phyloP scores from a whole-genome alignment of 1,140 invertebrate genomes.

The Sminthurinus signatus region DNA sequence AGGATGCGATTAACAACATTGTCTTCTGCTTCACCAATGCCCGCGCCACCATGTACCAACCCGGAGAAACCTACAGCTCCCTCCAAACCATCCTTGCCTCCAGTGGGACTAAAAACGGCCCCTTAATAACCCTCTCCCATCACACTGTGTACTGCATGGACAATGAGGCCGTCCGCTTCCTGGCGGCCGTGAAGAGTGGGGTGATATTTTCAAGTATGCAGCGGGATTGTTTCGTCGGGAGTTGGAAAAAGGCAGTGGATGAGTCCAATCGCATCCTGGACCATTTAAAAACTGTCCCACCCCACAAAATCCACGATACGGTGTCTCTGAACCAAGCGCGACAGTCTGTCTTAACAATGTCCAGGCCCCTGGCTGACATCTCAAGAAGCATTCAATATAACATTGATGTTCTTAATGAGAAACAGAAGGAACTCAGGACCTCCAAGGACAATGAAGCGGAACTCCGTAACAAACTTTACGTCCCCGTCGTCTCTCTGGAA shows the following conservation, averaged over 20 bases:
- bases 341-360: constrained; percentile 1
- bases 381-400: constrained; percentile 11
- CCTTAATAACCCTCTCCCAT: constrained; percentile 10
- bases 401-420: background rate
- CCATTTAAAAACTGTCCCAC: background rate
- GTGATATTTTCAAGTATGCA: background rate
- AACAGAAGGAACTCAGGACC: background rate
- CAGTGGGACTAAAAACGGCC: constrained; percentile 17
- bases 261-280: constrained; percentile 15
- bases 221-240: background rate
- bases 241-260: constrained; percentile 18
- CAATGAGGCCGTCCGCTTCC: constrained; percentile 31
- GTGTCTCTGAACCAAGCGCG: constrained; percentile 26
- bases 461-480: too few species aligned
- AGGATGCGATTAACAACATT: constrained; percentile 40
- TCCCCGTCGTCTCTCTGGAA: too few species aligned
- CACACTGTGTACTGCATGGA: constrained; percentile 31
- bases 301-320: constrained; percentile 23
- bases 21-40: constrained; percentile 42
- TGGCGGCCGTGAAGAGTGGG: constrained; percentile 9
- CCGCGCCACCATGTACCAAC: constrained; percentile 24
- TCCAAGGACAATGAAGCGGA: background rate
- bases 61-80: constrained; percentile 16
- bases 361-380: constrained; percentile 12
- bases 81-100: constrained; percentile 14